Evolutionary conservation across 2,888 invertebrate species (phyloP).

Genomic region (Cacoxenus indagator): DNA sequence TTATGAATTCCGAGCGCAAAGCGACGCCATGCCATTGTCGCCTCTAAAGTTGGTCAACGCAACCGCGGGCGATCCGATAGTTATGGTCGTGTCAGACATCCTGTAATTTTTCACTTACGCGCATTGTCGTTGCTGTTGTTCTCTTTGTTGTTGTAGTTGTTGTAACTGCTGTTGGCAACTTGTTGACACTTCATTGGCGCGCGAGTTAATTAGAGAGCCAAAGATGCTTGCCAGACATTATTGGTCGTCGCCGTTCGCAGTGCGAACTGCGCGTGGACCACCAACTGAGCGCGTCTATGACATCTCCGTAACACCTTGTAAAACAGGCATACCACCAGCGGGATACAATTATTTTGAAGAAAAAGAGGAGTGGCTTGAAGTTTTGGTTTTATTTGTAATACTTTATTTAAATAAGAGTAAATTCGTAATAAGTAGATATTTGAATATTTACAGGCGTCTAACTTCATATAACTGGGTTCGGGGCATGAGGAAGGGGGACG

Average conservation of each 20-base stretch:
- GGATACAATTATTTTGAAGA: background rate
- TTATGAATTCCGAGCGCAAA: slow-evolving; percentile 64
- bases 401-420: slow-evolving; percentile 23
- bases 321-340: background rate
- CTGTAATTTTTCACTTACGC: slow-evolving; percentile 55
- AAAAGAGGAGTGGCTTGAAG: background rate
- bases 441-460: slow-evolving; percentile 14
- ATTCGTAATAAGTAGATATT: slow-evolving; percentile 6
- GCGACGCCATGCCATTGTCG: slow-evolving; percentile 54
- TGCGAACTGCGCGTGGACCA: slow-evolving; percentile 29
- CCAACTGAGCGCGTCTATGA: slow-evolving; percentile 32
- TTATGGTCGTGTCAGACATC: slow-evolving; percentile 60
- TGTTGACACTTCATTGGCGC: slow-evolving; percentile 69
- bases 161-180: slow-evolving; percentile 47
- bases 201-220: slow-evolving; percentile 67
- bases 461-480: background rate
- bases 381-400: slow-evolving; percentile 12
- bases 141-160: slow-evolving; percentile 22
- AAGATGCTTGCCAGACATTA: slow-evolving; percentile 24
- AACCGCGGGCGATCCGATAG: slow-evolving; percentile 52
- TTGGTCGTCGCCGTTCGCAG: background rate
- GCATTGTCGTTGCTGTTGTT: slow-evolving; percentile 35
- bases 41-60: slow-evolving; percentile 38
- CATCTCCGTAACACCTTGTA: background rate
- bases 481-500: background rate